Evolutionary conservation across 2,113 vertebrate genomes (phyloP).

Genomic region (Alethe castanea): DNA sequence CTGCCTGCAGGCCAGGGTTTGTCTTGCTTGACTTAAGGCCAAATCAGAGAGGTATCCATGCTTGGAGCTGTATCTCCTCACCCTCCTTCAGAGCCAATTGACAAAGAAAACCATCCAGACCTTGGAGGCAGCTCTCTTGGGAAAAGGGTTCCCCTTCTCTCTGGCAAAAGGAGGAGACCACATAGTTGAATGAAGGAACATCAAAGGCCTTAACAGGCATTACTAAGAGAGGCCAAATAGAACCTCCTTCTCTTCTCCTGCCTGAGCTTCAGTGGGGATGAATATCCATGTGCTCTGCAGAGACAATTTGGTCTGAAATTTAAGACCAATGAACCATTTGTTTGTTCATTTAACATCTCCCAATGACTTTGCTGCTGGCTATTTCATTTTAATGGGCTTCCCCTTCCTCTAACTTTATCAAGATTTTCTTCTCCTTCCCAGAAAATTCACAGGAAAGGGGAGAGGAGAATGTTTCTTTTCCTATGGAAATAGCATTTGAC

Average conservation of each 20-base stretch:
- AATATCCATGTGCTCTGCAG: neutral
- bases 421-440: neutral
- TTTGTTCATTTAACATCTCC: slow-evolving; percentile 1
- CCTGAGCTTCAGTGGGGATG: neutral
- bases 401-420: neutral
- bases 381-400: neutral
- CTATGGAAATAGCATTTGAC: rapidly evolving
- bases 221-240: neutral
- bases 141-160: neutral
- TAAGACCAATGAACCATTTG: neutral
- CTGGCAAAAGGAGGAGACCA: rapidly evolving
- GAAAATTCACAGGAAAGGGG: neutral
- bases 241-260: neutral
- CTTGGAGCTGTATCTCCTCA: neutral
- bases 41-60: neutral
- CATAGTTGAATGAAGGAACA: neutral
- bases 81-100: neutral
- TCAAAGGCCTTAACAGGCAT: rapidly evolving
- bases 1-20: slow-evolving; percentile 1
- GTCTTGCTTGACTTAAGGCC: slow-evolving; percentile 10
- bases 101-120: neutral
- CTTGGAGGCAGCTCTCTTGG: neutral
- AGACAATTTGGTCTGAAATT: neutral
- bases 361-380: neutral
- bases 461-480: neutral